phyloP scores from a whole-genome alignment of 2,888 invertebrate genomes.

The Drosophila formosana region DNA sequence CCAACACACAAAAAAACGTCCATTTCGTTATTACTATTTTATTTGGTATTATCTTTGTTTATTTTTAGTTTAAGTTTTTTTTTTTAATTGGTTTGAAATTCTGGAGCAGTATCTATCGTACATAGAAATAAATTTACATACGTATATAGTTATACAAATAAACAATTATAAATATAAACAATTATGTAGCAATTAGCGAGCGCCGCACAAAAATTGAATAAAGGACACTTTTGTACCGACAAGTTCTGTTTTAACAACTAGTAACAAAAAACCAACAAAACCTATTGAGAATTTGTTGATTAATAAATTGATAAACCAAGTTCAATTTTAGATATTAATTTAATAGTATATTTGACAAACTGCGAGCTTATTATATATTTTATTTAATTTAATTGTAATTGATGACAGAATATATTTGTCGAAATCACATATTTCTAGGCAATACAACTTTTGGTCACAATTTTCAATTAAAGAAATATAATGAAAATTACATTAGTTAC shows the following conservation, averaged over 20 bases:
- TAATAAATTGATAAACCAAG: no score
- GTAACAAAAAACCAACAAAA: neutral
- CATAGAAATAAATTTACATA: conserved; percentile 14
- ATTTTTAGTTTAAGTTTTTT: neutral
- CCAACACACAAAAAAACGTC: conserved; percentile 22
- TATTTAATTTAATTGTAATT: no score
- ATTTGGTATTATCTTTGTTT: neutral
- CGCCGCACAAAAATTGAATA: conserved; percentile 44
- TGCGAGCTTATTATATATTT: no score
- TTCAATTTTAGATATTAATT: no score
- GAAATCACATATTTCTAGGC: no score
- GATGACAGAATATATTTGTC: no score
- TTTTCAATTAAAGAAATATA: no score
- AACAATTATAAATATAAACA: conserved; percentile 24
- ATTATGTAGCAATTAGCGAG: conserved; percentile 31
- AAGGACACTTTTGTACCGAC: conserved; percentile 63
- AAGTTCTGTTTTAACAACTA: neutral
- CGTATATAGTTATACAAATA: conserved; percentile 21
- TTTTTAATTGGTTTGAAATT: neutral
- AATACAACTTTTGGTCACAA: no score
- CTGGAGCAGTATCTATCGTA: conserved; percentile 11
- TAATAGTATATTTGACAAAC: no score
- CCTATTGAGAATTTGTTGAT: neutral
- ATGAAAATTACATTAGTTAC: no score
- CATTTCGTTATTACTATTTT: conserved; percentile 22